Evolutionary conservation across 2,888 invertebrate species (phyloP).

Genomic region (Acanthococcus lagerstroemiae): DNA sequence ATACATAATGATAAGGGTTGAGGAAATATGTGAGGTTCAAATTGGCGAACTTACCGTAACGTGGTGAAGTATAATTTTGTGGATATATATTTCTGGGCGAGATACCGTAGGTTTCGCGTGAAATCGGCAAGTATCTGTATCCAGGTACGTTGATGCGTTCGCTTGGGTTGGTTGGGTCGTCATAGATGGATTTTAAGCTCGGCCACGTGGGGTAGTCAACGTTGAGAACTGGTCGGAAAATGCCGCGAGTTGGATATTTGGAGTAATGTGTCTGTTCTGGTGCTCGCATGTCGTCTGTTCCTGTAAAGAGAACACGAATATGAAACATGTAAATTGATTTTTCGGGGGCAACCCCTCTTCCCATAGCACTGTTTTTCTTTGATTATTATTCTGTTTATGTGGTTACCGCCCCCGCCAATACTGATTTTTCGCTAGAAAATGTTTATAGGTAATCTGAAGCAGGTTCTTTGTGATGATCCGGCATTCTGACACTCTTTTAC

Average conservation of each 20-base stretch:
- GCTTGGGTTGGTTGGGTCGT: conserved; percentile 67
- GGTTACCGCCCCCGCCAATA: no score
- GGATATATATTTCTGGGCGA: conserved; percentile 78
- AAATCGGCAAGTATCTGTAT: conserved; percentile 82
- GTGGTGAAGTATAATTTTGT: conserved; percentile 66
- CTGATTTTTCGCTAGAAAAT: no score
- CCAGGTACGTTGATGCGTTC: conserved; percentile 79
- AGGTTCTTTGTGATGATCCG: no score
- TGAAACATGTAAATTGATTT: no score
- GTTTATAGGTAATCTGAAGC: no score
- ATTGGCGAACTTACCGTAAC: conserved; percentile 38
- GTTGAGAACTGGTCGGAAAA: conserved; percentile 53
- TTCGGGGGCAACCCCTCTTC: no score
- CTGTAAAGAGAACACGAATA: conserved; percentile 47
- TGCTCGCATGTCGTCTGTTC: conserved; percentile 84
- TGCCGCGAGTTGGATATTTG: conserved; percentile 43
- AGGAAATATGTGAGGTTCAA: conserved; percentile 7
- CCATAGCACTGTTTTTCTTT: no score
- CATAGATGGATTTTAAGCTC: conserved; percentile 75
- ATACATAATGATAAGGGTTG: no score
- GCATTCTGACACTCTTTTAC: no score
- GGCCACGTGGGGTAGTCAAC: conserved; percentile 61
- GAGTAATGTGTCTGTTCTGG: conserved; percentile 51
- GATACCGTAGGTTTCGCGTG: conserved; percentile 82
- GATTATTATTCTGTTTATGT: no score